A percentile compares a stretch with the other conserved stretches of the same genome.
These are phyloP conservation scores for Dryobotodes eremita DNA, from an alignment of 2,888 invertebrate genomes.

Conservation along the genomic window DNA sequence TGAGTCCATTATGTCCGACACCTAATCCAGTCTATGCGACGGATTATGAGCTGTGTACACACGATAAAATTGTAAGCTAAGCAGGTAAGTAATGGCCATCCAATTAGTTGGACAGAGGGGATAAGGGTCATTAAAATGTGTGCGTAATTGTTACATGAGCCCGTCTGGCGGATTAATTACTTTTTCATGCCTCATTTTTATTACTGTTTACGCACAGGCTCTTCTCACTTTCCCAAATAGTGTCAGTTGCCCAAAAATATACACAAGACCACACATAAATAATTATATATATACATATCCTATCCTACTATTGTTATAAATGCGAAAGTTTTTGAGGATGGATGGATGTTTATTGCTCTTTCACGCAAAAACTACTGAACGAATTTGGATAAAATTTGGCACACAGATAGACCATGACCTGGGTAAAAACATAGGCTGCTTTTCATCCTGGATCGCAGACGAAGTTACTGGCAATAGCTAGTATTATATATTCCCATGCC, in stretches of 20 bases:
- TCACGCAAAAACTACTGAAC: too few species aligned
- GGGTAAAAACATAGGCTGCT: too few species aligned
- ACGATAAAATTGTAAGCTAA: constrained; percentile 25
- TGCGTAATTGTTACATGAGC: constrained; percentile 28
- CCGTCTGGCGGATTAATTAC: constrained; percentile 22
- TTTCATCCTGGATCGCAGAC: too few species aligned
- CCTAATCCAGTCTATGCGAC: constrained; percentile 30
- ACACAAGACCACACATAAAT: neutral
- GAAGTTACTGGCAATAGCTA: too few species aligned
- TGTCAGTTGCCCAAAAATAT: neutral
- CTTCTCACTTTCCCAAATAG: neutral
- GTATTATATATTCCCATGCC: too few species aligned
- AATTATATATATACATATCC: too few species aligned
- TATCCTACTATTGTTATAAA: too few species aligned
- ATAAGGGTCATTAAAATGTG: constrained; percentile 33
- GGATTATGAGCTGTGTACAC: constrained; percentile 42
- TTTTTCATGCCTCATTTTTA: neutral
- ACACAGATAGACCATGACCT: too few species aligned
- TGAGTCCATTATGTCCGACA: constrained; percentile 30
- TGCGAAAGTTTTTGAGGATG: too few species aligned
- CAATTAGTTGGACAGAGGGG: constrained; percentile 28
- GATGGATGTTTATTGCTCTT: too few species aligned
- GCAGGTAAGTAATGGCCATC: constrained; percentile 36
- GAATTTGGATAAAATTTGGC: too few species aligned
- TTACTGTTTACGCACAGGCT: neutral